A percentile compares a stretch with the other conserved stretches of the same genome.
These are phyloP conservation scores for Chrysoperla carnea DNA, from an alignment of 1,140 invertebrate species.

Conservation along the genomic window DNA sequence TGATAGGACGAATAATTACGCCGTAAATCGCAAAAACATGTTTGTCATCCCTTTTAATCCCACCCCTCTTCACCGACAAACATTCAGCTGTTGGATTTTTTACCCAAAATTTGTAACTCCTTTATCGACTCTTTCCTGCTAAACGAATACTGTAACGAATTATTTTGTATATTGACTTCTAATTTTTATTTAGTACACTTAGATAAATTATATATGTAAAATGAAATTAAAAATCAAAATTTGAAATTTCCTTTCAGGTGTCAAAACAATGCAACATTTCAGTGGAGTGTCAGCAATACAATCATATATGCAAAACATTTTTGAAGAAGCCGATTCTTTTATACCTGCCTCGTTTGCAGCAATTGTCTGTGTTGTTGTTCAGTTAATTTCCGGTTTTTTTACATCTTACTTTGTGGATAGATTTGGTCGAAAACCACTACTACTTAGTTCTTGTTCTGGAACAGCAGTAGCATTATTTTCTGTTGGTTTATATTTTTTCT, in stretches of 20 bases:
- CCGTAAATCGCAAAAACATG: too few relatives aligned
- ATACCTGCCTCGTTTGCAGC: conserved; percentile 11
- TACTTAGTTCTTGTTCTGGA: conserved; percentile 11
- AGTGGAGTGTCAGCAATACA: conserved; percentile 15
- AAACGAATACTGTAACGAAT: too few relatives aligned
- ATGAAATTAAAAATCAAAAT: too few relatives aligned
- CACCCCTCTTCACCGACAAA: too few relatives aligned
- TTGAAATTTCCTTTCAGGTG: not conserved
- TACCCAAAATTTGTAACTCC: too few relatives aligned
- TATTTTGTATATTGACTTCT: too few relatives aligned
- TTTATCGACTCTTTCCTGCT: too few relatives aligned
- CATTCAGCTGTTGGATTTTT: too few relatives aligned
- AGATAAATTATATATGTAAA: too few relatives aligned
- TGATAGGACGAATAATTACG: too few relatives aligned
- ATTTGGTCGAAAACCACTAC: conserved; percentile 12
- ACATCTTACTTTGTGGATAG: conserved; percentile 13
- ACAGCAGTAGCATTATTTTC: conserved; percentile 9
- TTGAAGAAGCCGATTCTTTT: conserved; percentile 11
- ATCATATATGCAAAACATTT: conserved; percentile 19
- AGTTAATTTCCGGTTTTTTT: conserved; percentile 9
- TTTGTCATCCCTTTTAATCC: too few relatives aligned
- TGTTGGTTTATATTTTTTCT: conserved; percentile 11
- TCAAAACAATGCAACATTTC: conserved; percentile 10
- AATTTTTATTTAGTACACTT: too few relatives aligned
- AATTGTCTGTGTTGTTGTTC: conserved; percentile 11